A percentile compares a stretch with the other conserved stretches of the same genome.
Evolutionary conservation across 2,888 invertebrate species (phyloP).

Genomic region (Gasteruption jaculator): DNA sequence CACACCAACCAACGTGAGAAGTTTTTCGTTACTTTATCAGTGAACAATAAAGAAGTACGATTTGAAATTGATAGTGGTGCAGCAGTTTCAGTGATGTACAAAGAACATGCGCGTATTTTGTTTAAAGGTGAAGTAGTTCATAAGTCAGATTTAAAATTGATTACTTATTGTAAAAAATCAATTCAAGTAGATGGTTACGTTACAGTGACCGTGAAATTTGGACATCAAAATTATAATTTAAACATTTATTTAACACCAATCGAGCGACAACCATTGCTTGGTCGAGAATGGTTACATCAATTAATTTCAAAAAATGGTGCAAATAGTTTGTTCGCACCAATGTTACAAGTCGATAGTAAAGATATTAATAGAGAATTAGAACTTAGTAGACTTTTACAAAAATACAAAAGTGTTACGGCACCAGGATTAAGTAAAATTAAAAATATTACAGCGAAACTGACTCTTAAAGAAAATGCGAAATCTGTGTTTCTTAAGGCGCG

Average conservation of each 20-base stretch:
- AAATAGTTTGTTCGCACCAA: neutral
- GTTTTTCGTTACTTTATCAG: slow-evolving; percentile 7
- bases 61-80: slow-evolving; percentile 22
- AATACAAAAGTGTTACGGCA: slow-evolving; percentile 9
- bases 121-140: slow-evolving; percentile 7
- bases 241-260: slow-evolving; percentile 22
- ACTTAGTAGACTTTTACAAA: slow-evolving; percentile 9
- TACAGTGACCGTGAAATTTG: slow-evolving; percentile 5
- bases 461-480: slow-evolving; percentile 17
- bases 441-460: slow-evolving; percentile 16
- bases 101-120: slow-evolving; percentile 3
- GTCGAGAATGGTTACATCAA: slow-evolving; percentile 26
- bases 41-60: slow-evolving; percentile 10
- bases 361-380: slow-evolving; percentile 9
- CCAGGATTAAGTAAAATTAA: slow-evolving; percentile 13
- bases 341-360: neutral
- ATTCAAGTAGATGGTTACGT: slow-evolving; percentile 17
- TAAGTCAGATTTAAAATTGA: slow-evolving; percentile 16
- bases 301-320: slow-evolving; percentile 9
- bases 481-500: slow-evolving; percentile 24
- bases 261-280: slow-evolving; percentile 23
- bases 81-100: slow-evolving; percentile 17
- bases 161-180: slow-evolving; percentile 18
- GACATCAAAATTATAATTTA: slow-evolving; percentile 11
- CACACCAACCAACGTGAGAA: slow-evolving; percentile 17